Base-by-base conservation (phyloP, 2,113 vertebrate genomes). In the Chroicocephalus ridibundus region DNA sequence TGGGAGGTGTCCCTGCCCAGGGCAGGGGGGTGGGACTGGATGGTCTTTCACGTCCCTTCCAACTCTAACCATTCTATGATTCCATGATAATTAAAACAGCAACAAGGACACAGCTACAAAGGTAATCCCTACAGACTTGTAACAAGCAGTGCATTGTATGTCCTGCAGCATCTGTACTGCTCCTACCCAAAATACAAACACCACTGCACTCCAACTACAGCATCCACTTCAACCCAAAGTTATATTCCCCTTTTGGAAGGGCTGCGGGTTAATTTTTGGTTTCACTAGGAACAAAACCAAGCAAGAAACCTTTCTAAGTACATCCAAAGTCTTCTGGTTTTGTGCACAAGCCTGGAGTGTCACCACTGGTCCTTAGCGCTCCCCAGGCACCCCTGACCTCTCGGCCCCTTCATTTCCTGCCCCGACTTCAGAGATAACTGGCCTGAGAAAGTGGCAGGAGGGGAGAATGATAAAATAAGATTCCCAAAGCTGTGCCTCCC, bases 401-500 rank as follows among this genome's bases (percentile, higher is more conserved):
- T 49, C 64, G 81, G 83, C 46, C 81, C 75, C 65, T 91, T 94
- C 47, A 65, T 93, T 96, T 96, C 93, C 92, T 96, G 95, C 93
- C 86, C 64, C 44, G 20, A 55, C 76, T 86, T 94, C 71, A 91
- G 78, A 91, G 94, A 94, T 90, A 90, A 42, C 54, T 64, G 44
- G 18, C 86, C 91, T 92, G 81, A 95, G 76, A 96, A 85, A 93
- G 74, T 38, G 40, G 65, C 57, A 51, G 93, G 69, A 60, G 54
- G 11, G 32, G 18, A 11, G 10, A n/a, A n/a, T 51, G 34, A 72
- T n/a, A 75, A 60, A 61, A 47, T 20, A 46, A 82, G 46, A 74
- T 78, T 86, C 62, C 82, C 58, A 82, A 96, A 80, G 82, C 46
- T 90, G 17, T 34, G 55, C 55, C 62, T 93, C 79, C 38, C 29